Conservation (phyloP, 2,888 invertebrate species). For the Tuberolachnus salignus region DNA sequence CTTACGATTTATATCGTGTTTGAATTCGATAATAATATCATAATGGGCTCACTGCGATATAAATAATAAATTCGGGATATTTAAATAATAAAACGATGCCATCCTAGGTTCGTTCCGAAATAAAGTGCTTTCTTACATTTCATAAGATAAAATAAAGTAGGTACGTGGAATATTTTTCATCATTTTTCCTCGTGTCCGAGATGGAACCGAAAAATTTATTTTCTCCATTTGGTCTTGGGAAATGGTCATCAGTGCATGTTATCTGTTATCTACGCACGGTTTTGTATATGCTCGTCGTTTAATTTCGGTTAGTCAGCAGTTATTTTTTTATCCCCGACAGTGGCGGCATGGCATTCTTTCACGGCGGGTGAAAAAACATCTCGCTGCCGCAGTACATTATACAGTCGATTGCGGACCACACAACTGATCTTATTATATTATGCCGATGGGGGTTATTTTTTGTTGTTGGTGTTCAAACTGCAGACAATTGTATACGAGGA, state of each 20-base stretch:
- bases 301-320: slow-evolving; percentile 54
- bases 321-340: slow-evolving; percentile 14
- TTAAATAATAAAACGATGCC: too few relatives aligned
- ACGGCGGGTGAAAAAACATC: slow-evolving; percentile 38
- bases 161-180: neutral
- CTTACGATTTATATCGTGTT: too few relatives aligned
- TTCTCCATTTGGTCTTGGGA: slow-evolving; percentile 10
- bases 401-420: slow-evolving; percentile 34
- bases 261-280: slow-evolving; percentile 48
- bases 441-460: neutral
- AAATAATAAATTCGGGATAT: too few relatives aligned
- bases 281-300: slow-evolving; percentile 37
- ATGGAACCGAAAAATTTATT: neutral
- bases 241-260: slow-evolving; percentile 45
- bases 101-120: neutral
- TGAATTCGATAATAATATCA: too few relatives aligned
- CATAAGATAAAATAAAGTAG: neutral
- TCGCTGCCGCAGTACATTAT: slow-evolving; percentile 1
- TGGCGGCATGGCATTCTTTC: slow-evolving; percentile 35
- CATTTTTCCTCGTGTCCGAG: neutral
- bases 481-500: neutral
- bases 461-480: neutral
- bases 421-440: slow-evolving; percentile 6
- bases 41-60: too few relatives aligned
- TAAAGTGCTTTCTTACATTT: neutral